These are phyloP conservation scores for Mythimna vitellina DNA, from an alignment of 2,888 invertebrate species.

Conservation along the genomic window DNA sequence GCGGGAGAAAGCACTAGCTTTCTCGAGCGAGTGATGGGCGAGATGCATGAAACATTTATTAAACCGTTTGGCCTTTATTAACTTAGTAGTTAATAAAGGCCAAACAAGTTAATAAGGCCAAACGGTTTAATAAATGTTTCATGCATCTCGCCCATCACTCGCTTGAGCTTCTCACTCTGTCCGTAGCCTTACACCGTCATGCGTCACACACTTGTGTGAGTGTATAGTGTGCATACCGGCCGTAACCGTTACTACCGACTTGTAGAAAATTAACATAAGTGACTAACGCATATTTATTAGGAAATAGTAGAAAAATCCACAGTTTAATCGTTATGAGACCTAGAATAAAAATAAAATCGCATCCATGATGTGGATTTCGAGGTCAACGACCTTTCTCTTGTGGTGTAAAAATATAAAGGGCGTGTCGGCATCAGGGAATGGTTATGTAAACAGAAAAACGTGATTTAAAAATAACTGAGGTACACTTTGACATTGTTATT, in stretches of 20 bases:
- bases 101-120: too few species aligned
- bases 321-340: not conserved
- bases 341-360: not conserved
- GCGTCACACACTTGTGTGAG: conserved; percentile 51
- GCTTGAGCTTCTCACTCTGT: not conserved
- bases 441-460: not conserved
- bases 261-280: conserved; percentile 51
- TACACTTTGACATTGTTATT: not conserved
- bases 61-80: too few species aligned
- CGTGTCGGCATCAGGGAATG: not conserved
- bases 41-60: too few species aligned
- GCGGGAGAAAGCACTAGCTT: too few species aligned
- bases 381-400: conserved; percentile 27
- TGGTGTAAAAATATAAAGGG: conserved; percentile 7
- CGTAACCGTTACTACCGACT: conserved; percentile 61
- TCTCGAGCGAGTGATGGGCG: too few species aligned
- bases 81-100: too few species aligned
- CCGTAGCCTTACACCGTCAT: not conserved
- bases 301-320: conserved; percentile 43
- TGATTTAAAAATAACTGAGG: not conserved
- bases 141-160: not conserved
- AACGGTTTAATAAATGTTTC: not conserved
- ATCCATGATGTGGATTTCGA: not conserved
- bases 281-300: conserved; percentile 45
- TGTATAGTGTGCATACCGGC: conserved; percentile 32